A percentile compares a stretch with the other conserved stretches of the same genome.
phyloP scores from a whole-genome alignment of 2,888 invertebrate genomes.

The Cynaeus angustus region DNA sequence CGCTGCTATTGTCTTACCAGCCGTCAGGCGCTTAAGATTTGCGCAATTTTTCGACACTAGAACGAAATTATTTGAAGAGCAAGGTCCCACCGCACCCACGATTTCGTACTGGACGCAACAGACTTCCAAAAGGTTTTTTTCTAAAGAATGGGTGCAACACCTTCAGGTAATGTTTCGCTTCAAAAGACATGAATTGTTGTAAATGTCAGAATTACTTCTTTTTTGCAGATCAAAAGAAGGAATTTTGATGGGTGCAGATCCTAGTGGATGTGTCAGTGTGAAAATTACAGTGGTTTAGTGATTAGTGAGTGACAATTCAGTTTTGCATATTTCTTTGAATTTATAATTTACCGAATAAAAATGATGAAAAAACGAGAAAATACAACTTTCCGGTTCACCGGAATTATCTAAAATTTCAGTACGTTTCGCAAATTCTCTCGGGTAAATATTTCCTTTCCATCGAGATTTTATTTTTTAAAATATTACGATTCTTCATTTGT shows the following conservation, averaged over 20 bases:
- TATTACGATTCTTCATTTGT: constrained; percentile 11
- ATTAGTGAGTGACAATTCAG: not conserved
- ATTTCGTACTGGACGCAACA: constrained; percentile 16
- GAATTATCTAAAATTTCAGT: constrained; percentile 20
- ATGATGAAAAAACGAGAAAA: not conserved
- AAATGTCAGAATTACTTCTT: constrained; percentile 1
- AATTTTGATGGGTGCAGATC: not conserved
- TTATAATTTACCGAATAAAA: not conserved
- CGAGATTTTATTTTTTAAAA: constrained; percentile 12
- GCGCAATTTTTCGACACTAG: constrained; percentile 54
- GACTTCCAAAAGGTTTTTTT: constrained; percentile 22
- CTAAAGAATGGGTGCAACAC: constrained; percentile 14
- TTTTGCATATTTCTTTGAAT: too few relatives aligned
- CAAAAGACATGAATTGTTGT: not conserved
- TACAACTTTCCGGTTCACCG: constrained; percentile 11
- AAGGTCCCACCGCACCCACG: constrained; percentile 54
- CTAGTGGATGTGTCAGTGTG: not conserved
- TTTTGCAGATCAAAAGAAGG: constrained; percentile 2
- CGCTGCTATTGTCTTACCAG: constrained; percentile 62
- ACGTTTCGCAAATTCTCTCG: constrained; percentile 10
- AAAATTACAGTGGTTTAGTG: not conserved
- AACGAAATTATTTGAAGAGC: constrained; percentile 54
- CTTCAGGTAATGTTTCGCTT: constrained; percentile 20
- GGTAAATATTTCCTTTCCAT: constrained; percentile 15
- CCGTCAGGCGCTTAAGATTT: constrained; percentile 55